Evolutionary conservation across 2,797 vertebrate species (phyloP).

Genomic region (Sylvilagus floridanus): DNA sequence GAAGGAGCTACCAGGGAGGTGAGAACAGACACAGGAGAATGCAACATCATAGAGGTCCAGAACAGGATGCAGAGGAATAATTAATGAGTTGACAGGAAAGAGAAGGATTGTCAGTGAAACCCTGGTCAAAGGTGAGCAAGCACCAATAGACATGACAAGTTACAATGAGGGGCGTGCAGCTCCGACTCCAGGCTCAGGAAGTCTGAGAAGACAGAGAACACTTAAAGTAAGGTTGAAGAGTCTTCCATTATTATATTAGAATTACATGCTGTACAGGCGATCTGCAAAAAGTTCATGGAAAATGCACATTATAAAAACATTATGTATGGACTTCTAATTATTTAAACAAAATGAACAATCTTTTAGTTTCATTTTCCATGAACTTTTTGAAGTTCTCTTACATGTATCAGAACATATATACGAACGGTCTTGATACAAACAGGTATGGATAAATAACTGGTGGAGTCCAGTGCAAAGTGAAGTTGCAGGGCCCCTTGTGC

Average conservation of each 20-base stretch:
- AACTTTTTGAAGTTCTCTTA: neutral
- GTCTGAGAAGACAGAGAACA: neutral
- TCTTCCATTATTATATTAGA: neutral
- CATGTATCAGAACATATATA: neutral
- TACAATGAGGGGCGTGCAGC: neutral
- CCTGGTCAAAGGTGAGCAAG: neutral
- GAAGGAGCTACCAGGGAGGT: neutral
- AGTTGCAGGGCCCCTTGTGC: neutral
- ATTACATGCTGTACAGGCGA: neutral
- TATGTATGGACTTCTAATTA: no score
- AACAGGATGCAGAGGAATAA: neutral
- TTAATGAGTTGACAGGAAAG: neutral
- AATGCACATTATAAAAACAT: no score
- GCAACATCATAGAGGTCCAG: neutral
- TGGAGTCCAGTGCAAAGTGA: neutral
- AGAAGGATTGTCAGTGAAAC: neutral
- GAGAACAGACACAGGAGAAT: neutral
- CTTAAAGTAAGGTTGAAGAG: neutral
- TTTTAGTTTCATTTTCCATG: no score
- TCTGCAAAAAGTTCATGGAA: no score
- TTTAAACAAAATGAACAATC: no score
- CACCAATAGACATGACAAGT: neutral
- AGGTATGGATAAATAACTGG: neutral
- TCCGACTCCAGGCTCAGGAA: neutral
- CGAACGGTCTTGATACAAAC: neutral